Conservation (phyloP, 2,797 vertebrate genomes). For the Catostomus latipinnis region DNA sequence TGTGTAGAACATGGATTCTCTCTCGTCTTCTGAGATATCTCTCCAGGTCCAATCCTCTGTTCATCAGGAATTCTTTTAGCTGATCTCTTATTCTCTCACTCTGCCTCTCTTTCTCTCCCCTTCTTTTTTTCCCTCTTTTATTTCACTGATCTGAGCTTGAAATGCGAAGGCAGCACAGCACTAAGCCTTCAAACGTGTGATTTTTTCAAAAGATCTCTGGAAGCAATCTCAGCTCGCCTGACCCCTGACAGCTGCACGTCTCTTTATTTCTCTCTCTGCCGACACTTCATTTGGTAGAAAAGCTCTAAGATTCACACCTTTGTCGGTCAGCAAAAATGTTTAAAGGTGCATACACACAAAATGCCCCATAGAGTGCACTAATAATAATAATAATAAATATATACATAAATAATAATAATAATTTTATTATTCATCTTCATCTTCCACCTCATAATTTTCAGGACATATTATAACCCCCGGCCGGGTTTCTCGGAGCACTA, state of each 20-base stretch:
- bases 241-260: slow-evolving; percentile 94
- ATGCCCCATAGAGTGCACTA: slow-evolving; percentile 60
- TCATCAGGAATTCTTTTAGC: slow-evolving; percentile 86
- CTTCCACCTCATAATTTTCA: too few species aligned
- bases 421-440: too few species aligned
- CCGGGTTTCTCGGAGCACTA: too few species aligned
- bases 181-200: slow-evolving; percentile 97
- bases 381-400: slow-evolving; percentile 29
- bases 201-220: slow-evolving; percentile 97
- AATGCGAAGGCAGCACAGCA: slow-evolving; percentile 90
- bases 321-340: slow-evolving; percentile 88
- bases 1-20: slow-evolving; percentile 77
- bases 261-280: slow-evolving; percentile 90
- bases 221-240: slow-evolving; percentile 96
- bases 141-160: slow-evolving; percentile 95
- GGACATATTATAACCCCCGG: too few species aligned
- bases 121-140: slow-evolving; percentile 69
- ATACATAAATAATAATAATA: too few species aligned
- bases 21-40: slow-evolving; percentile 72
- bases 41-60: slow-evolving; percentile 77
- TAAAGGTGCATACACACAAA: slow-evolving; percentile 86
- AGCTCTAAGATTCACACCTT: slow-evolving; percentile 95
- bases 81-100: slow-evolving; percentile 69
- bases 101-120: slow-evolving; percentile 76
- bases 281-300: slow-evolving; percentile 94